These are phyloP conservation scores for Amphiprion ocellaris DNA, from an alignment of 2,113 vertebrate species.

Conservation along the genomic window DNA sequence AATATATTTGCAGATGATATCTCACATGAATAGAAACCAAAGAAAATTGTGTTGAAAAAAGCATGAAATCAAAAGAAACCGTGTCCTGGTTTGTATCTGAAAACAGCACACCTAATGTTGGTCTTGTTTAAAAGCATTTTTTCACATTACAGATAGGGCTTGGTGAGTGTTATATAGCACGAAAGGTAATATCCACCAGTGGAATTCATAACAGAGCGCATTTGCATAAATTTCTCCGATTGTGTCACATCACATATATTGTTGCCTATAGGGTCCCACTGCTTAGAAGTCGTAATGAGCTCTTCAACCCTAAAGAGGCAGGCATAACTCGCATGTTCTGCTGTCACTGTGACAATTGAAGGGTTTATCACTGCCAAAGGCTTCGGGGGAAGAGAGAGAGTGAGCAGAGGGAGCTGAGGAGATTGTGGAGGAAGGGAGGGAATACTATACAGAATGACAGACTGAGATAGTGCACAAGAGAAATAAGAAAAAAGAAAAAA, in stretches of 20 bases:
- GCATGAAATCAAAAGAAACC: slow-evolving; percentile 31
- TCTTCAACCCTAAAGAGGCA: slow-evolving; percentile 76
- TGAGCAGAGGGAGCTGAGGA: neutral
- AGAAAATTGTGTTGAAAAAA: slow-evolving; percentile 1
- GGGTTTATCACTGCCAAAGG: slow-evolving; percentile 71
- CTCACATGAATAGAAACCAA: slow-evolving; percentile 1
- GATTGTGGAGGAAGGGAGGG: slow-evolving; percentile 17
- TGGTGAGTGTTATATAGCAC: slow-evolving; percentile 8
- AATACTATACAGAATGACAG: slow-evolving; percentile 32
- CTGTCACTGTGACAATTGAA: slow-evolving; percentile 75
- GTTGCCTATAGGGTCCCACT: slow-evolving; percentile 70
- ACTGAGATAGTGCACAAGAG: slow-evolving; percentile 39
- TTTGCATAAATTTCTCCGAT: slow-evolving; percentile 66
- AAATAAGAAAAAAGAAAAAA: slow-evolving; percentile 16
- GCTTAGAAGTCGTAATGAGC: slow-evolving; percentile 80
- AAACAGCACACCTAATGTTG: neutral
- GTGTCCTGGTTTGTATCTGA: slow-evolving; percentile 7
- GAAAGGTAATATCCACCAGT: slow-evolving; percentile 25
- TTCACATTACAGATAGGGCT: neutral
- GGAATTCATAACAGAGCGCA: slow-evolving; percentile 44
- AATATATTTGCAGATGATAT: slow-evolving; percentile 16
- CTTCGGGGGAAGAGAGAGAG: slow-evolving; percentile 8
- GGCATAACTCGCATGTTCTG: slow-evolving; percentile 77
- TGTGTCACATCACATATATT: slow-evolving; percentile 65
- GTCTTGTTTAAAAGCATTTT: neutral